Evolutionary conservation across 2,113 vertebrate genomes (phyloP).

Genomic region (Sterrhoptilus dennistouni): DNA sequence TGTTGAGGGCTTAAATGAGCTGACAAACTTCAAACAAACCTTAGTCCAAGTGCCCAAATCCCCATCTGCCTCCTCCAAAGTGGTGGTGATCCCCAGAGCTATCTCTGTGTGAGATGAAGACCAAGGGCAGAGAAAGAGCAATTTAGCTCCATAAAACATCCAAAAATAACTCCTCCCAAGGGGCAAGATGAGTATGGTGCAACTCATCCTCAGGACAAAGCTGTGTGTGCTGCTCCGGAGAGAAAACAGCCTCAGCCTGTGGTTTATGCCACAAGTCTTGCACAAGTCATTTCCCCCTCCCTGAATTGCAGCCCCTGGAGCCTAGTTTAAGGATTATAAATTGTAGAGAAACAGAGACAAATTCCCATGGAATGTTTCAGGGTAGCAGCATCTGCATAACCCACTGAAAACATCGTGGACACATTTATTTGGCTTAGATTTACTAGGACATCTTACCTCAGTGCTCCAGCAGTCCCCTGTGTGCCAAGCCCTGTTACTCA

Average conservation of each 20-base stretch:
- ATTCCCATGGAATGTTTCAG: constrained; percentile 16
- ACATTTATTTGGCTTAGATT: neutral
- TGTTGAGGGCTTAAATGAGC: neutral
- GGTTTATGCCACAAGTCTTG: neutral
- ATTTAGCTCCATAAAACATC: neutral
- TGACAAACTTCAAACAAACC: neutral
- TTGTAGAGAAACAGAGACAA: neutral
- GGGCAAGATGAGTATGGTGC: rapidly evolving
- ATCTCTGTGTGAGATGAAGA: neutral
- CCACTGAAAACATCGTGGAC: neutral
- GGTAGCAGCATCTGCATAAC: neutral
- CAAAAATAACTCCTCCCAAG: neutral
- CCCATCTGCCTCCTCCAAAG: neutral
- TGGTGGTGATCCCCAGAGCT: rapidly evolving
- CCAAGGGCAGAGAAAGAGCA: neutral
- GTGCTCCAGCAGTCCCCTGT: neutral
- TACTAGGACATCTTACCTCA: neutral
- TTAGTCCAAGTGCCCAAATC: neutral
- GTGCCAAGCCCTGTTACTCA: neutral
- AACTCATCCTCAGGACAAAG: neutral
- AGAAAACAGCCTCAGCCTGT: neutral
- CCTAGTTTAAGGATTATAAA: constrained; percentile 23
- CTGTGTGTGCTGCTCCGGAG: neutral
- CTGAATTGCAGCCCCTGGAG: constrained; percentile 18
- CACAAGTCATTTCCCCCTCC: constrained; percentile 19